Evolutionary conservation across 2,113 vertebrate genomes (phyloP).

Genomic region (Alethe diademata): DNA sequence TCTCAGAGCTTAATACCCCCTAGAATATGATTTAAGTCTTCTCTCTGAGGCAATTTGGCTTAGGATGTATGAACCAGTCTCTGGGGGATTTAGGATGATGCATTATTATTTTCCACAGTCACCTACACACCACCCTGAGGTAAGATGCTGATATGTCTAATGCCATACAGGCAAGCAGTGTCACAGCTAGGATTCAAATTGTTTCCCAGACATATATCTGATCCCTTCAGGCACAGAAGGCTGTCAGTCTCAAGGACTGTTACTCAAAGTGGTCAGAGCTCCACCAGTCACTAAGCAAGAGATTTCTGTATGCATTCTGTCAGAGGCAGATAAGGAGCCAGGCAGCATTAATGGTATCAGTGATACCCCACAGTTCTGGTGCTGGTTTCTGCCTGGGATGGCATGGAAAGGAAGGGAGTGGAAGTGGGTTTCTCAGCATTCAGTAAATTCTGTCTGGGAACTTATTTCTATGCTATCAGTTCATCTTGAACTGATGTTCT

Average conservation of each 20-base stretch:
- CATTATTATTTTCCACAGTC: constrained; percentile 39
- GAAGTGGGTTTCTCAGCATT: background rate
- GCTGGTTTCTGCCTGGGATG: background rate
- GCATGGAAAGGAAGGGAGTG: background rate
- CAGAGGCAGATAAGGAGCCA: constrained; percentile 29
- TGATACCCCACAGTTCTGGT: background rate
- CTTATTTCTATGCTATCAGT: background rate
- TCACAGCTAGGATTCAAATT: background rate
- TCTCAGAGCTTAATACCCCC: constrained; percentile 26
- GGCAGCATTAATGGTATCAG: constrained; percentile 14
- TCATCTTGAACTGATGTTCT: background rate
- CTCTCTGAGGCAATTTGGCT: background rate
- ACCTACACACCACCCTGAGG: constrained; percentile 38
- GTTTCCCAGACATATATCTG: background rate
- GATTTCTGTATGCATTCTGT: background rate
- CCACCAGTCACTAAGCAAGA: background rate
- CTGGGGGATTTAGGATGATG: constrained; percentile 11
- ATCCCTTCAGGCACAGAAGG: background rate
- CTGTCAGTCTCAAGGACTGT: background rate
- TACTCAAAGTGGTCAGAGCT: background rate
- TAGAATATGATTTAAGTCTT: constrained; percentile 11
- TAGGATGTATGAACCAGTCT: constrained; percentile 3
- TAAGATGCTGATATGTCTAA: constrained; percentile 3
- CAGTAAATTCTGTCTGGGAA: background rate
- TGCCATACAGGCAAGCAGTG: background rate